Evolutionary conservation across 2,888 invertebrate genomes (phyloP), one percentile per base, ranked within the genome.

Genomic region (Scotopteryx bipunctaria): DNA sequence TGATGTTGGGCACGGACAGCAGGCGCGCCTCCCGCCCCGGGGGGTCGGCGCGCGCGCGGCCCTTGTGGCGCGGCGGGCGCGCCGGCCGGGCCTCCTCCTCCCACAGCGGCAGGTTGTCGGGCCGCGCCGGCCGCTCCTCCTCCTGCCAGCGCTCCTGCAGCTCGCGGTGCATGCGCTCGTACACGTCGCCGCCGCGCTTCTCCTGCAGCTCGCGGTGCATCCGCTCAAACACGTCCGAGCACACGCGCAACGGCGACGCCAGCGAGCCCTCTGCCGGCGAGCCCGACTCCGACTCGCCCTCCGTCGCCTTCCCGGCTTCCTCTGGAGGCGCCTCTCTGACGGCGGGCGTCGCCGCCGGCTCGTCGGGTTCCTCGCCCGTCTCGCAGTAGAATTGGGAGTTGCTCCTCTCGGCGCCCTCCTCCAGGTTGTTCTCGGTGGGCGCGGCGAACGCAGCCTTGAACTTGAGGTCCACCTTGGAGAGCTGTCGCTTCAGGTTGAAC

Each of bases 401-500:
- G 46, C 78, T 72, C 37, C 71, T 77, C 51, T 85, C 83, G 43
- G 69, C 69, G 5, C 46, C 61, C 54, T 84, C 86, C 21, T 83
- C 81, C 29, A 73, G 62, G 55, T 73, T 78, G 66, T 83, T 91
- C 44, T 91, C 91, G 57, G 86, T 75, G 36, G 91, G 81, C 11
- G 76, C 81, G 19, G 83, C 73, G 82, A 93, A 93, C 36, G 93
- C 93, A 68, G 93, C 94, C 77, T 94, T 94, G 55, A 94, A 85
- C 79, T 94, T 95, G 69, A 94, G 88, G 76, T 95, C 95, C 63
- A 95, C 96, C 83, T 93, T 94, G 57, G 95, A 95, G 66, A 96
- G 91, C 83, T 96, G 95, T 66, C 95, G 93, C 82, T 96, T 96
- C 54, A 96, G 90, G 80, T 94, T 95, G 88, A 95, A 95, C 55